Base-by-base conservation (phyloP, 2,888 invertebrate genomes). In the Nephrotoma appendiculata region DNA sequence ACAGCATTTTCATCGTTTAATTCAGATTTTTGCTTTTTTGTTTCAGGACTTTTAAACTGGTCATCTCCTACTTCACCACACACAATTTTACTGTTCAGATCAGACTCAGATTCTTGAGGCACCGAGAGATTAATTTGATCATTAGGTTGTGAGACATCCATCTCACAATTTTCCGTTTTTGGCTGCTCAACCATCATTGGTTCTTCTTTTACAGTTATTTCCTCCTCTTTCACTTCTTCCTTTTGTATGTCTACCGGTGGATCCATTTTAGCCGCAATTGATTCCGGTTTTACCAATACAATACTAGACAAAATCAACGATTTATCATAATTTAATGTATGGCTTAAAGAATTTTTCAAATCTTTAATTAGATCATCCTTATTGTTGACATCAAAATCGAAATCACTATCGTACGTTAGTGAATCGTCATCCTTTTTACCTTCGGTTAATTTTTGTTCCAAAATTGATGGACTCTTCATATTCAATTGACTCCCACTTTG, bases 361-460 rank as follows among this genome's bases (percentile, higher is more conserved):
- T 88, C 87, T 31, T 87, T 87, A 84, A 84, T 41, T 15, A 84
- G 12, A 84, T 84, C 84, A 7, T 84, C 84, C 43, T 84, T 84
- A 84, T 84, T 84, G 42, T 84, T 84, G 11, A 84, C 84, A 84
- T 84, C 84, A 84, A 84, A 42, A 42, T 84, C 42, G 6, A 84
- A 42, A n/a, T 84, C 84, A 84, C 84, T 84, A 3, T 84, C 84
- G n/a, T 42, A 42, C 6, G 41, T 2, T 15, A 84, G 12, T 57
- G n/a, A 41, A n/a, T 44, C 86, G 42, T 86, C 86, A 6, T 91
- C 91, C 86, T 91, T 92, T 89, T 93, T 91, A 0, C 92, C 93
- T 41, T 94, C 94, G 86, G 94, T 92, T 87, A 95, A 91, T 89
- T 95, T 95, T 90, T 95, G 95, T 90, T 95, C 95, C 87, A 95